Base-by-base conservation (phyloP, 2,113 vertebrate genomes). In the Tragelaphus buxtoni region DNA sequence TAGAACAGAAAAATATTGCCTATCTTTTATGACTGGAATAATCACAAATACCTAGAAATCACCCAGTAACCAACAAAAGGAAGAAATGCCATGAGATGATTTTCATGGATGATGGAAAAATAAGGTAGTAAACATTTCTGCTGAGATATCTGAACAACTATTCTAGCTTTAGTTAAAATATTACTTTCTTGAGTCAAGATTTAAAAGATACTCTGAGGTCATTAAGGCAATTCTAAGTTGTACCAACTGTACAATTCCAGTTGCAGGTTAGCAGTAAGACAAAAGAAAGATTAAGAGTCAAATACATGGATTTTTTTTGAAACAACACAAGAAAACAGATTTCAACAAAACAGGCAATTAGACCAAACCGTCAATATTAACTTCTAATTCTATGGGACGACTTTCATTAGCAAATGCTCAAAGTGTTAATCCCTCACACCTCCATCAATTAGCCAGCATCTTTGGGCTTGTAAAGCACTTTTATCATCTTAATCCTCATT, bases 361-460 rank as follows among this genome's bases (percentile, higher is more conserved):
- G 74, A 83, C 83, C 72, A 92, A 90, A 94, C 1, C 28, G 55
- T 92, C 96, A 90, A 92, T 63, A 88, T 53, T 51, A 95, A 91
- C 53, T 94, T 88, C 93, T 72, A 91, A 88, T 97, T 96, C 91
- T 80, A 84, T 11, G 91, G 80, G 63, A 97, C 56, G 77, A 17
- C 85, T 93, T 97, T 89, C 85, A 94, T 55, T 58, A 39, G 88
- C 92, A 94, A 95, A 94, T 58, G 63, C 49, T 95, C 63, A 14
- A 88, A 83, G 89, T 97, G 93, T 93, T 95, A 96, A 97, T 96
- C 83, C 60, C 63, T 95, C 79, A 56, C 32, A 63, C 77, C 82
- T 94, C 92, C 55, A 83, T 82, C 91, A 96, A 94, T 97, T 93
- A 97, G 56, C 22, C 88, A 86, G 85, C 82, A 87, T 93, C 58